Conservation (phyloP, 2,797 vertebrate genomes). For the Malacoctenus gilli region DNA sequence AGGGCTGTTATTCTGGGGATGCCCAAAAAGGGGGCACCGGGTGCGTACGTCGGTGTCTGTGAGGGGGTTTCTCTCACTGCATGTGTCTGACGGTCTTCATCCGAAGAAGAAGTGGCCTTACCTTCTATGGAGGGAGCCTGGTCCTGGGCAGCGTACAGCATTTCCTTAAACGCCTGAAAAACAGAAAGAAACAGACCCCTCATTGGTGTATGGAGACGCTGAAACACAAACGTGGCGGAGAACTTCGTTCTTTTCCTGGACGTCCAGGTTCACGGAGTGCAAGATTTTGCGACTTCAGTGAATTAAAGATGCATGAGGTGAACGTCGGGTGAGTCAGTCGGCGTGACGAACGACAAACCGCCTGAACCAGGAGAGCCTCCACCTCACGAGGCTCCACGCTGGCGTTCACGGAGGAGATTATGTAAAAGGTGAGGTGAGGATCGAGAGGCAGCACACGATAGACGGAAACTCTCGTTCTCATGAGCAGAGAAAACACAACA, state of each 20-base stretch:
- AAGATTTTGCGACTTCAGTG: background rate
- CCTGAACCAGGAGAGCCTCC: background rate
- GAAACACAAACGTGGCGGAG: background rate
- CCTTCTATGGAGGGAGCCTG: conserved; percentile 98
- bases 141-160: conserved; percentile 98
- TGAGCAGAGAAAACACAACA: no score
- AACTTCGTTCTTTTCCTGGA: background rate
- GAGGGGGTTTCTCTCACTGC: conserved; percentile 19
- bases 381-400: background rate
- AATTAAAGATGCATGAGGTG: background rate
- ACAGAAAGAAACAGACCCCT: conserved; percentile 22
- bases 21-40: conserved; percentile 51
- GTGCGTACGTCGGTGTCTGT: conserved; percentile 22
- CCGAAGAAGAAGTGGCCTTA: conserved; percentile 76
- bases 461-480: conserved; percentile 44
- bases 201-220: conserved; percentile 1
- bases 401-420: background rate
- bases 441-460: conserved; percentile 6
- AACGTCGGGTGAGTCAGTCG: background rate
- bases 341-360: background rate
- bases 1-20: conserved; percentile 69
- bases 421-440: conserved; percentile 3
- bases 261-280: background rate
- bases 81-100: conserved; percentile 33
- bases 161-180: conserved; percentile 95